Percentiles rank a stretch among this genome's conserved stretches.
Conservation (phyloP, 1,140 invertebrate genomes). For the Aradophagus sp. region DNA sequence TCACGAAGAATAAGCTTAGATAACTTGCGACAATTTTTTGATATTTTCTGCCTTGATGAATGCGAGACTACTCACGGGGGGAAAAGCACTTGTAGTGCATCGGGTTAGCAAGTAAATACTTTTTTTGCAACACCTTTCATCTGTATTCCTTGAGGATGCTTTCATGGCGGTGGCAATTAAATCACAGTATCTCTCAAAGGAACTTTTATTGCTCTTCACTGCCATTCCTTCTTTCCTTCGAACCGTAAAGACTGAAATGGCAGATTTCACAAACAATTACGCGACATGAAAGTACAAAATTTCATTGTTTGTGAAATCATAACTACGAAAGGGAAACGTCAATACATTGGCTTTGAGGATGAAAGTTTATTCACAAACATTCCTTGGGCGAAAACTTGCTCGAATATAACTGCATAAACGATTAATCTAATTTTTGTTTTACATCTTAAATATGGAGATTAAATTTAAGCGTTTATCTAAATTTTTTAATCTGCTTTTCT, state of each 20-base stretch:
- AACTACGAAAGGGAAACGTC: too few relatives aligned
- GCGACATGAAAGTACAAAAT: constrained; percentile 35
- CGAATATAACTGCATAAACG: too few relatives aligned
- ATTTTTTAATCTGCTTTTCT: too few relatives aligned
- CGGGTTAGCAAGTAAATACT: constrained; percentile 54
- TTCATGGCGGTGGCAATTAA: constrained; percentile 57
- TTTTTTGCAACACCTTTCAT: constrained; percentile 51
- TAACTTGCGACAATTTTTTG: too few relatives aligned
- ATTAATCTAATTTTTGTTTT: too few relatives aligned
- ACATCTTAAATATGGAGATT: too few relatives aligned
- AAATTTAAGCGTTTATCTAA: too few relatives aligned
- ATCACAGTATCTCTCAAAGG: constrained; percentile 56
- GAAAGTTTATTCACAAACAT: too few relatives aligned
- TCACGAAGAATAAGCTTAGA: too few relatives aligned
- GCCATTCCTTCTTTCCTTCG: constrained; percentile 42
- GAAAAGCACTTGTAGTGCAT: constrained; percentile 49
- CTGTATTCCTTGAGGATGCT: constrained; percentile 54
- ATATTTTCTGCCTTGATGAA: constrained; percentile 34
- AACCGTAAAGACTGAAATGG: constrained; percentile 47
- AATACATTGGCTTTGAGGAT: too few relatives aligned
- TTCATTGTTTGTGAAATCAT: constrained; percentile 23
- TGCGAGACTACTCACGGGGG: constrained; percentile 24
- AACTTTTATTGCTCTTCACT: constrained; percentile 58
- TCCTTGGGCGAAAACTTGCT: too few relatives aligned
- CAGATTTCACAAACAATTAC: constrained; percentile 55